Base-by-base conservation (phyloP, 2,797 vertebrate species). In the Tapera naevia region DNA sequence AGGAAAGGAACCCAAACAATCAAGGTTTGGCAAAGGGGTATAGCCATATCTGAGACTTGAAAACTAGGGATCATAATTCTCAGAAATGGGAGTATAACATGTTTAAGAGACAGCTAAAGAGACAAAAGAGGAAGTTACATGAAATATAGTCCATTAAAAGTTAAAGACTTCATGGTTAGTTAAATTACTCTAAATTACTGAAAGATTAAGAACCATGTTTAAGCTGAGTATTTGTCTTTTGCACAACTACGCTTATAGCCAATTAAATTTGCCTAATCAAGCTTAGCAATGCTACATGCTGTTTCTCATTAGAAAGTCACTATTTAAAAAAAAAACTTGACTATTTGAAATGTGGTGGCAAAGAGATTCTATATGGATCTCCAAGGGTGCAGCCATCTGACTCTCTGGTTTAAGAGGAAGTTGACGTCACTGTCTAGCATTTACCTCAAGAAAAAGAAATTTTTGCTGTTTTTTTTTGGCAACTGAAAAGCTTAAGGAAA, bases 221-320 rank as follows among this genome's bases (percentile, higher is more conserved):
- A 95, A 97, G 33, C 79, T 78, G 86, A 96, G 83, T 96, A 95
- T 95, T 96, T 97, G 93, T 92, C 94, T 97, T 96, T 97, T 97
- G 92, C 80, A 95, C 94, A 97, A 97, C 96, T 91, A 86, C 91
- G 95, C 97, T 96, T 94, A 94, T 94, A 86, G 61, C 89, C 96
- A 98, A 98, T 98, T 97, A 97, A 97, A 98, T 98, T 98, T 97
- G 92, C 86, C 92, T 97, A 97, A 97, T 98, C 97, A 98, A 97
- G 96, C 96, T 97, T 95, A 97, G 94, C 96, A 97, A 96, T 94
- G 94, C 86, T 95, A 74, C 95, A 97, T 85, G 95, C 92, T 97
- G 96, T 94, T 97, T 97, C 93, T 97, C 96, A 97, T 97, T 97
- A 96, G 89, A 96, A 96, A 97, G 94, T 91, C 94, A 97, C 93